Base-by-base conservation (phyloP, 2,797 vertebrate species). In the Sebastes variabilis region DNA sequence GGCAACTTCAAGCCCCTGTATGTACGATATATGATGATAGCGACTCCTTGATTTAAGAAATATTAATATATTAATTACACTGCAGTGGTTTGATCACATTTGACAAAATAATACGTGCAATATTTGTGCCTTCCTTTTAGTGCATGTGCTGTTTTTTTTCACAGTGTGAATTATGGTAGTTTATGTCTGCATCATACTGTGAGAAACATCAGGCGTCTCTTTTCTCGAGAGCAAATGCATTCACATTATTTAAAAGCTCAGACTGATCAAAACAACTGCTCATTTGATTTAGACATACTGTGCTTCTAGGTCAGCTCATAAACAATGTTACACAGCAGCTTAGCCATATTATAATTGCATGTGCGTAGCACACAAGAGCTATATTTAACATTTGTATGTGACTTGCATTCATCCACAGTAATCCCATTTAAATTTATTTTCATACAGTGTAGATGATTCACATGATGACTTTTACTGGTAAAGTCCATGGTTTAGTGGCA, bases 341-440 rank as follows among this genome's bases (percentile, higher is more conserved):
- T 24, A 29, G 56, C 24, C 18, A 20, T 34, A 30, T 58, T 18
- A 70, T 72, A 61, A 75, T 1, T 73, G 16, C 36, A 52, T 68
- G 20, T 60, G 30, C 24, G 1, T 22, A 18, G 46, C 20, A 75
- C n/a, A 42, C 46, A 27, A 18, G 10, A 67, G 25, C 52, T 81
- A 64, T 75, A 81, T 85, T 83, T 72, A 68, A 68, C 34, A 72
- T 55, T 1, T 30, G 18, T 54, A 29, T 59, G 27, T 66, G 29
- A 55, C 25, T 8, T 36, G 4, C 20, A 62, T 70, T 73, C 49
- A 75, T 77, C 34, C n/a, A 36, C 62, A 30, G 22, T 76, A 65
- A 81, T 83, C 72, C 60, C 3, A 52, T 85, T 72, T 72, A 49
- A 2, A 66, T 49, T 64, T 32, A 18, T 34, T 34, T 29, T 52